These are phyloP conservation scores for Picus viridis DNA, from an alignment of 2,797 vertebrate species.

Conservation along the genomic window DNA sequence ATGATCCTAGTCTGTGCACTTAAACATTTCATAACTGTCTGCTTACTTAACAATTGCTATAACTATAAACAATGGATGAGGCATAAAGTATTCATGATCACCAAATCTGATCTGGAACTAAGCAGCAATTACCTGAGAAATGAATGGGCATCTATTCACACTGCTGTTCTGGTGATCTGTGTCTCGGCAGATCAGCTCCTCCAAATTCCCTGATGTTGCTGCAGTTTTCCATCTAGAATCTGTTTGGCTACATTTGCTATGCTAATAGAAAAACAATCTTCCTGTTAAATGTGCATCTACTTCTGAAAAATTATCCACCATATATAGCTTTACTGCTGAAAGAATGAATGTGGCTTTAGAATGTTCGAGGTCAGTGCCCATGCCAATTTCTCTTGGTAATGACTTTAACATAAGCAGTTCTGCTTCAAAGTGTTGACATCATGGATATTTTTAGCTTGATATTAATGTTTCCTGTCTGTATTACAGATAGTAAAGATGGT, in stretches of 20 bases:
- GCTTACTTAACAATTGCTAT: not conserved
- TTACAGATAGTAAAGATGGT: not conserved
- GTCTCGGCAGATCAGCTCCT: not conserved
- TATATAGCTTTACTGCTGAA: not conserved
- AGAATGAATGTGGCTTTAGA: not conserved
- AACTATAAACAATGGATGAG: not conserved
- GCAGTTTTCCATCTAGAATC: not conserved
- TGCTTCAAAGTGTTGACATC: not conserved
- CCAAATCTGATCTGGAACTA: not conserved
- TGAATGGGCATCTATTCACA: not conserved
- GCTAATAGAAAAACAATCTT: not conserved
- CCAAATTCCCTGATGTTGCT: not conserved
- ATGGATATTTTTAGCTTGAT: not conserved
- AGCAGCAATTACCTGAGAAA: not conserved
- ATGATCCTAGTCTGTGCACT: not conserved
- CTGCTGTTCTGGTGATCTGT: not conserved
- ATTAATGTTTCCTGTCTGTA: not conserved
- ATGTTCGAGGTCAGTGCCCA: not conserved
- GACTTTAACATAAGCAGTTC: not conserved
- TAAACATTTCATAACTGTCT: not conserved
- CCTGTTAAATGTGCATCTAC: not conserved
- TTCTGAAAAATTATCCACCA: not conserved
- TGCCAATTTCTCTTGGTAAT: not conserved
- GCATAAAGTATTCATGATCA: not conserved
- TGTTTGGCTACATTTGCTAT: not conserved